These are phyloP conservation scores for Tetropium fuscum DNA, from an alignment of 2,888 invertebrate species.

Conservation along the genomic window DNA sequence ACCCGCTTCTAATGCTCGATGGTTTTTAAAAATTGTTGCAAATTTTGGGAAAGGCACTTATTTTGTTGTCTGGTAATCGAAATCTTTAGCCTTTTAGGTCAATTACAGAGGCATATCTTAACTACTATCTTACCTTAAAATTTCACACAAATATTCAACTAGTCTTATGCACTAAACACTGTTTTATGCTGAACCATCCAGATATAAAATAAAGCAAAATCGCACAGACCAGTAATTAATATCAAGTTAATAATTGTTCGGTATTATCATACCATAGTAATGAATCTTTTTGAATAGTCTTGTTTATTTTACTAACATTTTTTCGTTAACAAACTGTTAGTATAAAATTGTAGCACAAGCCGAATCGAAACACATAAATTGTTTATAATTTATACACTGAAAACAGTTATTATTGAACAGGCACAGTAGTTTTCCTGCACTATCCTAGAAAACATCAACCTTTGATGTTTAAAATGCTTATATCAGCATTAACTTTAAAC, in stretches of 20 bases:
- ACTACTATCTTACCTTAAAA: constrained; percentile 43
- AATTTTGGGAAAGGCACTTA: no score
- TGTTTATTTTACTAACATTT: no score
- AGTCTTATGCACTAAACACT: constrained; percentile 21
- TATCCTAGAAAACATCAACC: not conserved
- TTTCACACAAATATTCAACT: constrained; percentile 31
- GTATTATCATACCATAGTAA: constrained; percentile 38
- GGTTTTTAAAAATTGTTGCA: no score
- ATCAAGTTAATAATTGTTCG: constrained; percentile 22
- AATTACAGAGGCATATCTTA: no score
- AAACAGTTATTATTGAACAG: constrained; percentile 7
- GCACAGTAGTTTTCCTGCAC: not conserved
- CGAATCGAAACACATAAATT: constrained; percentile 23
- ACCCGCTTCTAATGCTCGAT: no score
- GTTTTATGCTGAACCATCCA: constrained; percentile 10
- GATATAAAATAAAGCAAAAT: constrained; percentile 24
- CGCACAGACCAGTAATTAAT: constrained; percentile 22
- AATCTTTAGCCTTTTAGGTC: no score
- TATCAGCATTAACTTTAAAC: constrained; percentile 3
- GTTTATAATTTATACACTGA: constrained; percentile 26
- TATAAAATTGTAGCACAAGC: constrained; percentile 37
- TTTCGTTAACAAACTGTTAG: no score
- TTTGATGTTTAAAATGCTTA: not conserved
- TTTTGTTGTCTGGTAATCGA: no score
- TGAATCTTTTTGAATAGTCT: no score